Base-by-base conservation (phyloP, 2,888 invertebrate genomes). In the Pogonocherus hispidulus region DNA sequence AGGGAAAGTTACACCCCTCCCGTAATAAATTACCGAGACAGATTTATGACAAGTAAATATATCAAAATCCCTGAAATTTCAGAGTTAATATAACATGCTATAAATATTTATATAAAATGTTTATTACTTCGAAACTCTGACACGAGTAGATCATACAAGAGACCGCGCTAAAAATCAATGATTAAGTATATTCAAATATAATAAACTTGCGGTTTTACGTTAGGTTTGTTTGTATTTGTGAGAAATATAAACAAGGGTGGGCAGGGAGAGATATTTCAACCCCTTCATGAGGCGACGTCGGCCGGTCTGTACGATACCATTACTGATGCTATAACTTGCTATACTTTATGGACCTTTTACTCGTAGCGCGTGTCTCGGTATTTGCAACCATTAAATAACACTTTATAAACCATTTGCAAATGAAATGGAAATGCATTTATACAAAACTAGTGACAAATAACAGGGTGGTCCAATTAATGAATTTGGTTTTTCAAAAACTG, bases 371-470 rank as follows among this genome's bases (percentile, higher is more conserved):
- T 78, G 77, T 79, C 76, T 79, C 78, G 76, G 74, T 79, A 77
- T 80, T 80, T 79, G 76, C 78, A 72, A 75, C 75, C 78, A 79
- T 80, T 80, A 80, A 80, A 80, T 80, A 78, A 78, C 80, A 78
- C 78, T 80, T 80, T 79, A 77, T 77, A 79, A 78, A 79, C 76
- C 76, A 79, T 80, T 80, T 75, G 68, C 74, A 71, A 74, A 73
- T 71, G 73, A 76, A 76, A 76, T 73, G 74, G 67, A 74, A 71
- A 73, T 69, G 74, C 72, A 64, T 74, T 71, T 66, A 69, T 14
- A 41, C 47, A 59, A 27, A 51, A 60, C 35, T 49, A 14, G 49
- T 3, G 60, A 20, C 49, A 16, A 60, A 60, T 59, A 49, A 51
- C 16, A 41, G 8, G 27, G 27, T 27, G 27, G 8, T 5, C 27